Evolutionary conservation across 2,888 invertebrate genomes (phyloP).

Genomic region (Barypeithes pellucidus): DNA sequence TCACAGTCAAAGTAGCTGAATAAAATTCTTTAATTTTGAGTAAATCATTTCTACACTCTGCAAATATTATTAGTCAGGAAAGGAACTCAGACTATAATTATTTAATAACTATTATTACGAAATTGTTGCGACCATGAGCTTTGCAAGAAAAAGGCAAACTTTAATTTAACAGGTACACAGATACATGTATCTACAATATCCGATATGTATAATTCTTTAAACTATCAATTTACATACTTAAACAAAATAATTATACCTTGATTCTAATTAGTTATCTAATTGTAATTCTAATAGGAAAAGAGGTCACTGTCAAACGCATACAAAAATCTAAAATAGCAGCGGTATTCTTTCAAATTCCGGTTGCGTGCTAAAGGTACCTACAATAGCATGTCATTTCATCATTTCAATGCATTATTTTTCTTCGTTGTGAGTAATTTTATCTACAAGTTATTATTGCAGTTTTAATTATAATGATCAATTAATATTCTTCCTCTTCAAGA

Average conservation of each 20-base stretch:
- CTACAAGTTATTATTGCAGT: slow-evolving; percentile 13
- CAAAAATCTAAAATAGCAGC: slow-evolving; percentile 12
- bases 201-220: slow-evolving; percentile 10
- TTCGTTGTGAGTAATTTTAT: slow-evolving; percentile 39
- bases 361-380: slow-evolving; percentile 40
- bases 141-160: slow-evolving; percentile 35
- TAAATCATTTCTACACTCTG: too few species aligned
- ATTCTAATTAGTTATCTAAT: slow-evolving; percentile 41
- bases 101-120: slow-evolving; percentile 30
- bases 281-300: slow-evolving; percentile 46
- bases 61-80: too few species aligned
- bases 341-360: slow-evolving; percentile 36
- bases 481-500: background rate
- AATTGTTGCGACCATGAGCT: slow-evolving; percentile 35
- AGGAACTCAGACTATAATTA: background rate
- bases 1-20: too few species aligned
- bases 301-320: slow-evolving; percentile 41
- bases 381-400: slow-evolving; percentile 44
- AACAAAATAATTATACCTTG: slow-evolving; percentile 29
- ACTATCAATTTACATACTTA: slow-evolving; percentile 30
- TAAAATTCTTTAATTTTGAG: too few species aligned
- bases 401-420: slow-evolving; percentile 40
- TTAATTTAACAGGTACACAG: background rate
- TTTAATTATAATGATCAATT: background rate
- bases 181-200: background rate